A percentile compares a stretch with the other conserved stretches of the same genome.
phyloP scores from a whole-genome alignment of 2,888 invertebrate genomes.

The Polydrusus cervinus region DNA sequence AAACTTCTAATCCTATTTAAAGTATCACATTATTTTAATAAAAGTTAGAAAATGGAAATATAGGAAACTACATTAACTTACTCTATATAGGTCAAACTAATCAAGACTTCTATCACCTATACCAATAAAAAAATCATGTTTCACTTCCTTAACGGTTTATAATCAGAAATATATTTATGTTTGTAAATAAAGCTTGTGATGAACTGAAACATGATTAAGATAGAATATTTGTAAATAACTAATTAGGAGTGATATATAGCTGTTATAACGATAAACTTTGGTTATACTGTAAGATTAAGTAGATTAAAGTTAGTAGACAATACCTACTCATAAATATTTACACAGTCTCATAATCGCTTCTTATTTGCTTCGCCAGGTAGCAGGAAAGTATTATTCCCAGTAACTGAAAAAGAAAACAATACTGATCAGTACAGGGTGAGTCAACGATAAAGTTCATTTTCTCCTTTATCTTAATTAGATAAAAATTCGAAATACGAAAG shows the following conservation, averaged over 20 bases:
- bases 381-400: constrained; percentile 93
- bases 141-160: constrained; percentile 1
- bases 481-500: no score
- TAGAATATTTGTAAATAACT: constrained; percentile 9
- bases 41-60: constrained; percentile 28
- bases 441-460: no score
- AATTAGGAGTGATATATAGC: constrained; percentile 32
- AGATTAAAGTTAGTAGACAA: background rate
- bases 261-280: constrained; percentile 41
- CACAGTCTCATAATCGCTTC: constrained; percentile 70
- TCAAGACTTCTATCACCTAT: constrained; percentile 15
- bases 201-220: constrained; percentile 14
- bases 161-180: constrained; percentile 4
- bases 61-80: constrained; percentile 22
- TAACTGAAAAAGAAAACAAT: constrained; percentile 78
- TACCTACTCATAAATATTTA: constrained; percentile 51
- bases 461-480: no score
- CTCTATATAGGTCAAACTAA: constrained; percentile 17
- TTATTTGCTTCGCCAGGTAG: constrained; percentile 91
- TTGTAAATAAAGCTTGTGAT: background rate
- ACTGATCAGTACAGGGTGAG: background rate
- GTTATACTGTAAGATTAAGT: constrained; percentile 28
- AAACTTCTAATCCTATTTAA: constrained; percentile 3
- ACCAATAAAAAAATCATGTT: constrained; percentile 18
- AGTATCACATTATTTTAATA: constrained; percentile 29